Evolutionary conservation across 2,888 invertebrate species (phyloP), one percentile per base, ranked within the genome.

Genomic region (Prosopocoilus inquinatus): DNA sequence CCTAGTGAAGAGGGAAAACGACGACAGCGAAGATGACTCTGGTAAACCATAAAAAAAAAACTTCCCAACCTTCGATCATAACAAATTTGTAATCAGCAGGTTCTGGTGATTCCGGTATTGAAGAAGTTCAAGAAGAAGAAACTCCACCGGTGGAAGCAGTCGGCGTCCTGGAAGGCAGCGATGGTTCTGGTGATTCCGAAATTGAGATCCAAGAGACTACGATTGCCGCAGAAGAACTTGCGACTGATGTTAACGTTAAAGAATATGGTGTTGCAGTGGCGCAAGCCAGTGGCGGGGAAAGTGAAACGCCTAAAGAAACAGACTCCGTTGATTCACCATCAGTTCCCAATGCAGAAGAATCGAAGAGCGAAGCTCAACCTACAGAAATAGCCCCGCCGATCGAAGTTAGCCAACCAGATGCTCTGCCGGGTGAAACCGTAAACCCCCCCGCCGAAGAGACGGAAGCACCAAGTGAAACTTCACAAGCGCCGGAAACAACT

Each of bases 391-490:
- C 20, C 20, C 20, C 20, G 5, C 20, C 20, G 5, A 28, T 28
- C 5, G 20, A 28, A 1, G 20, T 28, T 1, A 3, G 20, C 20
- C 20, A 28, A 28, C 20, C 20, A 28, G 20, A 28, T 28, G 2
- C 5, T 28, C 7, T 28, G 20, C 20, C 20, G 20, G 7, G 20
- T 28, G 20, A 28, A 28, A 2, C 20, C 2, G 20, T 28, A 5
- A 28, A 28, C 7, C 20, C 4, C 1, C 20, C 20, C 20, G 7
- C 16, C 8, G 47, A 47, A 47, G 20, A 9, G 9, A 20, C 32
- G 32, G 13, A 7, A 33, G 54, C 28, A 48, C 41, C 48, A 38
- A 54, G 16, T 20, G 57, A 49, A 58, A 7, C 20, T 28, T 5
- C 20, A 28, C 20, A 3, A 28, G 20, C 20, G 20, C 20, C 20